phyloP scores from a whole-genome alignment of 2,113 vertebrate genomes.

The Podiceps cristatus region DNA sequence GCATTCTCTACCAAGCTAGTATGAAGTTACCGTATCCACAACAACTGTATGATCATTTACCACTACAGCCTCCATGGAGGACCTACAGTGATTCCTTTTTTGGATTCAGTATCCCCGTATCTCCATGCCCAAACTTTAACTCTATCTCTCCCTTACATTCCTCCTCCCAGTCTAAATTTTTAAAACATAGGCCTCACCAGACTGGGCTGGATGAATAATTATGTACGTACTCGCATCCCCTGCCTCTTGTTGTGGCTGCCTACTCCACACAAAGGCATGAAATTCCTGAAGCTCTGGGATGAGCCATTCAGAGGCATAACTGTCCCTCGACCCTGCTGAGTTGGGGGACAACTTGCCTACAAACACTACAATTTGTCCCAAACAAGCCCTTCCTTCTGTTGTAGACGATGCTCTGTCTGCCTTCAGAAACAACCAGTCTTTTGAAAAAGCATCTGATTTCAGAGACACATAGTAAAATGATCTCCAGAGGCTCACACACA shows the following conservation, averaged over 20 bases:
- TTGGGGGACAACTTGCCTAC: neutral
- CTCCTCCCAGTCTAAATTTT: neutral
- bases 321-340: neutral
- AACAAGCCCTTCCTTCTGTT: neutral
- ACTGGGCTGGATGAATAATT: neutral
- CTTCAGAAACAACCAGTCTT: neutral
- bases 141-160: neutral
- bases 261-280: neutral
- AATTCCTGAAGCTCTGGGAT: neutral
- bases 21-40: neutral
- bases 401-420: neutral
- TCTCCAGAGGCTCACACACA: neutral
- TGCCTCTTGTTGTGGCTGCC: neutral
- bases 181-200: neutral
- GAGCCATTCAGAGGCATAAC: neutral
- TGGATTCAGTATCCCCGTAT: neutral
- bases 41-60: neutral
- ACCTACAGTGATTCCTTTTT: neutral
- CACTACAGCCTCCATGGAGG: neutral
- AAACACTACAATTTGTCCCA: neutral
- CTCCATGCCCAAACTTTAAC: neutral
- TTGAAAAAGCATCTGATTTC: neutral
- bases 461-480: rapidly evolving
- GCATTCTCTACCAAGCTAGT: neutral
- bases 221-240: neutral